A percentile compares a stretch with the other conserved stretches of the same genome.
Conservation (phyloP, 1,140 invertebrate genomes). For the Stegodyphus dumicola region DNA sequence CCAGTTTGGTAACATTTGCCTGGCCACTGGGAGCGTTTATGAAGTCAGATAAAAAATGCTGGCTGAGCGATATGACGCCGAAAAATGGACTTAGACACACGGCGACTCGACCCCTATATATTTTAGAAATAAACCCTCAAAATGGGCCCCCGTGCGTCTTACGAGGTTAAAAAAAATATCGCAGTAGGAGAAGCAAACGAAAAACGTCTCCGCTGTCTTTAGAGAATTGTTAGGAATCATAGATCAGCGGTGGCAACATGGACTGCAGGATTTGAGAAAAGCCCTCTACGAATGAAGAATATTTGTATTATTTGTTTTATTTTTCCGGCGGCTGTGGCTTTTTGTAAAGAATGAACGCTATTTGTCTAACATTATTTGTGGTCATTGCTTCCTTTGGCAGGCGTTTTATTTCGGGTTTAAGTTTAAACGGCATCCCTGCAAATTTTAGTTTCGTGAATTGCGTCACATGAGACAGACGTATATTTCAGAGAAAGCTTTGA, state of each 20-base stretch:
- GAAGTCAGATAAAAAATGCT: slow-evolving; percentile 27
- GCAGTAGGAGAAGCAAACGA: neutral
- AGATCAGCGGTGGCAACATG: neutral
- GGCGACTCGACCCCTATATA: slow-evolving; percentile 35
- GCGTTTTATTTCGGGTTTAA: slow-evolving; percentile 5
- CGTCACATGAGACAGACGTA: too few relatives aligned
- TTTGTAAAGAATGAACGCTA: neutral
- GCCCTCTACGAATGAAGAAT: neutral
- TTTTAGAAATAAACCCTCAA: slow-evolving; percentile 35
- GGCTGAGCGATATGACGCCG: slow-evolving; percentile 25
- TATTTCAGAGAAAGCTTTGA: too few relatives aligned
- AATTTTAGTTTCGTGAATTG: neutral
- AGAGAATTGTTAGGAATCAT: slow-evolving; percentile 5
- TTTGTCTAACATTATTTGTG: slow-evolving; percentile 2
- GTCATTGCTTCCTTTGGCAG: slow-evolving; percentile 6
- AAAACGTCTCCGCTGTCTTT: neutral
- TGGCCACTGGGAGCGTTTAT: slow-evolving; percentile 24
- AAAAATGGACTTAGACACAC: slow-evolving; percentile 32
- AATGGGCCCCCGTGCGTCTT: slow-evolving; percentile 16
- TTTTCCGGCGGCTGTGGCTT: neutral
- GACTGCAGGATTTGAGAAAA: neutral
- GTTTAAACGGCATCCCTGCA: neutral
- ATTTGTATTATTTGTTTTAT: neutral
- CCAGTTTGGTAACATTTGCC: slow-evolving; percentile 27
- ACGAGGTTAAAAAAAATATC: neutral